A percentile compares a stretch with the other conserved stretches of the same genome.
phyloP scores from a whole-genome alignment of 2,797 vertebrate genomes.

The Iguana delicatissima region DNA sequence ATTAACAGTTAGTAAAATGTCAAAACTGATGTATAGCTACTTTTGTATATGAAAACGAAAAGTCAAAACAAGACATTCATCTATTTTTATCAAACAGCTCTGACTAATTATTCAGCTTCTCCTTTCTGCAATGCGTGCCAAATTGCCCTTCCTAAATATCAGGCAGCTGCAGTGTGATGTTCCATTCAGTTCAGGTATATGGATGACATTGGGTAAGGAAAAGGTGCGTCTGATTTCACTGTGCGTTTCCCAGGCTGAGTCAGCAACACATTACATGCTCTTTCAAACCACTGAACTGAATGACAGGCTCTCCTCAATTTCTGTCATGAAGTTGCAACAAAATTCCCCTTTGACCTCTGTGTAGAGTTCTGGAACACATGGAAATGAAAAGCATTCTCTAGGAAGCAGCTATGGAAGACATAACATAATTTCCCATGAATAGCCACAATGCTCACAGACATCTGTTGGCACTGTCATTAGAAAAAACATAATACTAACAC shows the following conservation, averaged over 20 bases:
- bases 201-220: not conserved
- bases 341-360: not conserved
- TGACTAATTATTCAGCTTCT: not conserved
- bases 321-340: not conserved
- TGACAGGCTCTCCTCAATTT: not conserved
- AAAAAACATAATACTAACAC: not conserved
- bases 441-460: not conserved
- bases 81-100: not conserved
- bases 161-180: not conserved
- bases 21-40: conserved; percentile 19
- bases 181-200: not conserved
- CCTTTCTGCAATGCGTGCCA: not conserved
- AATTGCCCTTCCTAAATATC: not conserved
- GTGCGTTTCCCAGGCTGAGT: not conserved
- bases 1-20: conserved; percentile 27
- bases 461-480: not conserved
- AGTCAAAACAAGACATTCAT: not conserved
- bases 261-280: not conserved
- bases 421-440: not conserved
- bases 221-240: not conserved
- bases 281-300: not conserved
- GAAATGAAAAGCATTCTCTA: not conserved
- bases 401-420: not conserved
- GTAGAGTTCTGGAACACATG: not conserved
- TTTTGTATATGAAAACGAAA: conserved; percentile 11